Evolutionary conservation across 2,113 vertebrate species (phyloP), one percentile per base, ranked within the genome.

Genomic region (Acinonyx jubatus): DNA sequence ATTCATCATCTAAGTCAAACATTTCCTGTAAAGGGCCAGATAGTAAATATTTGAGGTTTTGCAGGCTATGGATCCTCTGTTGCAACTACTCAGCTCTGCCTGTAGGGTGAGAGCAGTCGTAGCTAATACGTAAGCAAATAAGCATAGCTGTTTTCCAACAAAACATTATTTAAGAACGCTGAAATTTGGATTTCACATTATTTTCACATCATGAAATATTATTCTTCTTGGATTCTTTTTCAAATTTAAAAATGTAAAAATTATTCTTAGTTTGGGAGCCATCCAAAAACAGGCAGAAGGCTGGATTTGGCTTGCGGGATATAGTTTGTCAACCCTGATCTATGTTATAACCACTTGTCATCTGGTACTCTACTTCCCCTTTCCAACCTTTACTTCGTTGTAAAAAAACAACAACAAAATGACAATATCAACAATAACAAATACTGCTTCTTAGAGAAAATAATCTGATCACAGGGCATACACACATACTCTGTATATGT

Each of bases 191-290:
- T 78, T 45, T 82, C 63, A 78, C 7, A 38, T 69, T 57, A 66
- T 7, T 86, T 57, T 86, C 16, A 57, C 15, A 33, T 61, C 18
- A 50, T 3, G 5, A 69, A n/a, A 79, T 80, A n/a, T n/a, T 87
- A 11, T 23, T 86, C 61, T 63, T 15, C 12, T 78, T 79, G 41
- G 36, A 52, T 89, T 91, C 18, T 68, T 66, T 94, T 92, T 85
- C 9, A 88, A 78, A 76, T 74, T 91, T 61, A 87, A 71, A 88
- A 94, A 21, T 10, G 19, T 81, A 78, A 33, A 91, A 41, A n/a
- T 4, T 41, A 55, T 87, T 82, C n/a, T 92, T 33, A 50, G 50
- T 13, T 52, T 57, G 55, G 14, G 45, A 1, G n/a, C 3, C 4
- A 21, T n/a, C n/a, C 9, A 63, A 5, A 84, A 94, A 23, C 41